Base-by-base conservation (phyloP, 1,140 invertebrate genomes). In the Drosophila cardini region DNA sequence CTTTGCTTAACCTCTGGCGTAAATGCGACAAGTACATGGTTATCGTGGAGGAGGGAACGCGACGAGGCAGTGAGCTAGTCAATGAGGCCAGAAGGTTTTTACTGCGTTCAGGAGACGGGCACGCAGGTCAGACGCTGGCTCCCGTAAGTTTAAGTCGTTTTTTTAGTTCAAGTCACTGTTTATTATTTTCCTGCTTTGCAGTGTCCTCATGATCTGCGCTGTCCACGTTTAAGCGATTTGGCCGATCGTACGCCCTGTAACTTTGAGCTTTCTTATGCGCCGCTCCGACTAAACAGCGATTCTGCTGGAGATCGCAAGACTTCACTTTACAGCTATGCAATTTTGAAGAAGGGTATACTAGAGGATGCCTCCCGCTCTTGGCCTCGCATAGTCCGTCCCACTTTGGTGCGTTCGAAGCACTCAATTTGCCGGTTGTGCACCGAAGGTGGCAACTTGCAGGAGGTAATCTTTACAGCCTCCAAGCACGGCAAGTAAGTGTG, bases 21-120 rank as follows among this genome's bases (percentile, higher is more conserved):
- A 98, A 97, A 93, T 97, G 97, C 9, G 93, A 95, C 67, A 94
- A 95, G 11, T 97, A 96, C 91, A 92, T 98, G 75, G 94, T 99
- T 36, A 93, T 99, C 40, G 94, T 98, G 10, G 98, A 99, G 93
- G 94, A 96, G 78, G 98, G 98, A 5, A 96, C 95, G 0, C 95
- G 94, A 78, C 94, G 95, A 43, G 97, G 97, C 6, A 98, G 96
- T 81, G 93, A 94, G 90, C 93, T 96, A 89, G 92, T 96, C 0
- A 96, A 95, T 68, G 96, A 97, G 93, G 95, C 95, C 1, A 93
- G 96, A 82, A 95, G 96, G 79, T 96, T 95, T 89, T 93, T 97
- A 61, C 90, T 97, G 18, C 92, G 94, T 1, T 79, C 91, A 16
- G 67, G 92, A 64, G 76, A 91, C 18, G 60, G 84, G 2, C 65